Evolutionary conservation across 1,140 invertebrate species (phyloP).

Genomic region (Halictus rubicundus): DNA sequence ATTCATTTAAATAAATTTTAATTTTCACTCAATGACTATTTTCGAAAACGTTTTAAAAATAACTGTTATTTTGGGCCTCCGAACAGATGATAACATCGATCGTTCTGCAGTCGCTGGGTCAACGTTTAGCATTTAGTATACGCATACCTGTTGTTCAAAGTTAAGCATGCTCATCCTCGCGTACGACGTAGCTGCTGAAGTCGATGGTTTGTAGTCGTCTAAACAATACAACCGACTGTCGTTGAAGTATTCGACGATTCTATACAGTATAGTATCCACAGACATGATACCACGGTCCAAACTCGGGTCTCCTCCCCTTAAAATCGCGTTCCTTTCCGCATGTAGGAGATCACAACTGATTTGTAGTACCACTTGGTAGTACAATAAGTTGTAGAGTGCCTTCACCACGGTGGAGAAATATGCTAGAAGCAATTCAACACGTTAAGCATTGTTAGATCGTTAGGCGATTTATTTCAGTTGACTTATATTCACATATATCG

Average conservation of each 20-base stretch:
- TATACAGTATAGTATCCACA: constrained; percentile 70
- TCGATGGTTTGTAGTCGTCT: constrained; percentile 58
- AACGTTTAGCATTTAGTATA: neutral
- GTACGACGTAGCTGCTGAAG: constrained; percentile 56
- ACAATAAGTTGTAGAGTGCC: constrained; percentile 92
- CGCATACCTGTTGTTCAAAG: constrained; percentile 69
- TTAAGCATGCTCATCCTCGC: constrained; percentile 61
- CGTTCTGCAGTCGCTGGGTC: too few species aligned
- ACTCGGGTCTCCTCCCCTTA: constrained; percentile 69
- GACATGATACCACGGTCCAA: constrained; percentile 55
- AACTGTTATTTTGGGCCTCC: too few species aligned
- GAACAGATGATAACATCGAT: neutral
- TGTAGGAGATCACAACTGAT: constrained; percentile 85
- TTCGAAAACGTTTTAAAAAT: too few species aligned
- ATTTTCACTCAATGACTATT: too few species aligned
- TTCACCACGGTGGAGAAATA: constrained; percentile 93
- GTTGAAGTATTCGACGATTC: constrained; percentile 77
- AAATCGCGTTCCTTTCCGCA: constrained; percentile 75
- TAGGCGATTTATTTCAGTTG: neutral
- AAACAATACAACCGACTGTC: constrained; percentile 58
- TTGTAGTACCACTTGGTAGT: constrained; percentile 92
- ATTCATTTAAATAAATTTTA: too few species aligned
- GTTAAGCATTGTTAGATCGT: neutral
- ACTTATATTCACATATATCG: too few species aligned
- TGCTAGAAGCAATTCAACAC: constrained; percentile 81